These are phyloP conservation scores for Deroptyus accipitrinus DNA, from an alignment of 2,113 vertebrate species.

Conservation along the genomic window DNA sequence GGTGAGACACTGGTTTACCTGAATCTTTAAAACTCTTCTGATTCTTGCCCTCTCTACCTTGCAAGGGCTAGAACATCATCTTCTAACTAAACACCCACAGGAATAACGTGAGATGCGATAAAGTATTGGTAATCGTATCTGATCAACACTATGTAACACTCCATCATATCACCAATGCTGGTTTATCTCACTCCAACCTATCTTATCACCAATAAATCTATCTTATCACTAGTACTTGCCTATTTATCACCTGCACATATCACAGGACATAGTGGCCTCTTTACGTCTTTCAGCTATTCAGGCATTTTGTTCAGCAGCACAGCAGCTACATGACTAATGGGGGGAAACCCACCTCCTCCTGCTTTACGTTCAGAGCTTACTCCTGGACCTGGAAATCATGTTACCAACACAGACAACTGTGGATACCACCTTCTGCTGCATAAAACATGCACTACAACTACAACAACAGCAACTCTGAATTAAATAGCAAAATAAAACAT, in stretches of 20 bases:
- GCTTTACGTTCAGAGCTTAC: background rate
- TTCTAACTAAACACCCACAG: background rate
- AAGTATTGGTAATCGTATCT: background rate
- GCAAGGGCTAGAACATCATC: background rate
- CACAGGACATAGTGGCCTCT: background rate
- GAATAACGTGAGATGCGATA: rapidly evolving
- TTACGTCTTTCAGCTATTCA: background rate
- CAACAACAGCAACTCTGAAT: background rate
- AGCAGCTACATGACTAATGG: background rate
- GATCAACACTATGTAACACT: background rate
- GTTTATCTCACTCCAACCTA: background rate
- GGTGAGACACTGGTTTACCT: background rate
- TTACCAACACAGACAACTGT: background rate
- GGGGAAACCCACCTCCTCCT: rapidly evolving
- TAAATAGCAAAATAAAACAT: background rate
- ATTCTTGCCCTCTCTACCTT: background rate
- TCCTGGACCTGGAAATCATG: background rate
- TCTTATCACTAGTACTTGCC: background rate
- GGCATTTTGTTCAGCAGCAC: background rate
- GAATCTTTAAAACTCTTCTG: background rate
- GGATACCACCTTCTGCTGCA: background rate
- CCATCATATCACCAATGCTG: background rate
- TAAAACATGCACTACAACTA: background rate
- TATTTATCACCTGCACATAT: background rate
- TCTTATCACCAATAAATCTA: background rate